Percentiles rank a stretch among this genome's conserved stretches.
These are phyloP conservation scores for Buceros bicornis DNA, from an alignment of 2,797 vertebrate genomes.

Conservation along the genomic window DNA sequence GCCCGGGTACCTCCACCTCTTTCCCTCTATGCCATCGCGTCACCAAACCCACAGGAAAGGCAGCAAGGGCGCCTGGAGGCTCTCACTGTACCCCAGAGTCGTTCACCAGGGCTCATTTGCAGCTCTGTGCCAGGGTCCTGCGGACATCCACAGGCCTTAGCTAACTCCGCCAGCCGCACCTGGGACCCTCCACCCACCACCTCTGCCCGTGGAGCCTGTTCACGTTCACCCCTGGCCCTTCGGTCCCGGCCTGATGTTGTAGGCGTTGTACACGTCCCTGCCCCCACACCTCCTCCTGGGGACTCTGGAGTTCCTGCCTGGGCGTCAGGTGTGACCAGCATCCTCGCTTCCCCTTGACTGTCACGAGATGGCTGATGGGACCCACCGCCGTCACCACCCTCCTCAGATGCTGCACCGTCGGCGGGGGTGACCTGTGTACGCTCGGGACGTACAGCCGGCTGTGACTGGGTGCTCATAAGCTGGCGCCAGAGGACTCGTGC, in stretches of 20 bases:
- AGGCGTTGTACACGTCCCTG: neutral
- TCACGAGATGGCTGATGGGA: neutral
- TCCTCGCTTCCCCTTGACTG: neutral
- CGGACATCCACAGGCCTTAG: neutral
- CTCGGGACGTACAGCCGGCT: neutral
- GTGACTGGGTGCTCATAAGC: neutral
- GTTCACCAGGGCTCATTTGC: neutral
- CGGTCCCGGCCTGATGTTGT: neutral
- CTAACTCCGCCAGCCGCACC: neutral
- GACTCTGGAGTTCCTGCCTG: neutral
- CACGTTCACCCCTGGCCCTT: neutral
- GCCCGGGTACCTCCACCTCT: neutral
- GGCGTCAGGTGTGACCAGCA: neutral
- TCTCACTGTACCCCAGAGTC: neutral
- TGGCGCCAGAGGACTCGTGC: neutral
- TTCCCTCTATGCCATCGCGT: neutral
- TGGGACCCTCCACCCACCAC: no score
- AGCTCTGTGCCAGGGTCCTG: neutral
- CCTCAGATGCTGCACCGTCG: neutral
- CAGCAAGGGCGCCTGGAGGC: no score
- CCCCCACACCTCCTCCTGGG: neutral
- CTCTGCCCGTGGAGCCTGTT: neutral
- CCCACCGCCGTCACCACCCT: accelerated
- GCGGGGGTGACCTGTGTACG: neutral
- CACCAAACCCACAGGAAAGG: neutral